Conservation (phyloP, 2,113 vertebrate species). For the Callithrix jacchus region DNA sequence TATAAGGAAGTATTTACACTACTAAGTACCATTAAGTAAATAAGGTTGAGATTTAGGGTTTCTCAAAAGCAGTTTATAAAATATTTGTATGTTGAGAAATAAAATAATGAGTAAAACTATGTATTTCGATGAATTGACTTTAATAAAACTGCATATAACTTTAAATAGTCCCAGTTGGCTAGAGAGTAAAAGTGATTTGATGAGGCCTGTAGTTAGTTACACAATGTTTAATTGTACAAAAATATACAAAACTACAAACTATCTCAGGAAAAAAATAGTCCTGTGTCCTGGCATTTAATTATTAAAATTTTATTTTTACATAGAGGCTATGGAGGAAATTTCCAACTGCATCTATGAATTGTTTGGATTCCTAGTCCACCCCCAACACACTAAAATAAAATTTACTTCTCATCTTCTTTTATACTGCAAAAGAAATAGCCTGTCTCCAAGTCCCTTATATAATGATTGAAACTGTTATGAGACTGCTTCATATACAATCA, state of each 20-base stretch:
- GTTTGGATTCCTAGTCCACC: not conserved
- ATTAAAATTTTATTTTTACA: not conserved
- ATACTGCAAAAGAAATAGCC: not conserved
- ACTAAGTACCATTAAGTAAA: not conserved
- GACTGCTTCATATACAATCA: not conserved
- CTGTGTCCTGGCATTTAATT: not conserved
- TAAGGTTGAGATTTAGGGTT: not conserved
- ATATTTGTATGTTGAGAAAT: not conserved
- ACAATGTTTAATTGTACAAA: constrained; percentile 2
- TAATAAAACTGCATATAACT: not conserved
- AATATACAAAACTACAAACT: constrained; percentile 15
- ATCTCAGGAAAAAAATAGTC: not conserved
- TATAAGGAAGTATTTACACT: not conserved
- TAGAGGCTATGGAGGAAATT: not conserved
- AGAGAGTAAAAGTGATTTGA: not conserved
- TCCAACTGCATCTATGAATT: not conserved
- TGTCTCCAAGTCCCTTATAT: not conserved
- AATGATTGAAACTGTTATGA: not conserved
- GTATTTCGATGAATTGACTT: not conserved
- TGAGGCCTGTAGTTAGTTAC: not conserved
- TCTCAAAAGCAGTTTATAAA: constrained; percentile 33
- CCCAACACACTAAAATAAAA: not conserved
- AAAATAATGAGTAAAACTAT: constrained; percentile 30
- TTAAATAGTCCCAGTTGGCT: not conserved
- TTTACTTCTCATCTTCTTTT: not conserved